Base-by-base conservation (phyloP, 2,888 invertebrate genomes). In the Lepidonotus clava region DNA sequence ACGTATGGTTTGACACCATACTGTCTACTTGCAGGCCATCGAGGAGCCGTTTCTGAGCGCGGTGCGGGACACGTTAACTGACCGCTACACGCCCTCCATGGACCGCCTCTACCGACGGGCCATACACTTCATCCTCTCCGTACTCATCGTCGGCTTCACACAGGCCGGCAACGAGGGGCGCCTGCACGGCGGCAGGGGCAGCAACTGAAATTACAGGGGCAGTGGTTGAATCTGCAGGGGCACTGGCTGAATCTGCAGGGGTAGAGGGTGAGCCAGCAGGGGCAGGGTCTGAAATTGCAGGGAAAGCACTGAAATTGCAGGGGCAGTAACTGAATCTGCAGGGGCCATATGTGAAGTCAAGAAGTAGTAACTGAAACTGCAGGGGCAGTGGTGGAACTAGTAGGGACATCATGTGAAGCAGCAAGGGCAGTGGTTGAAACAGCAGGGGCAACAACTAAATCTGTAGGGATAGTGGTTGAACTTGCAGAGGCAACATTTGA, bases 21-120 rank as follows among this genome's bases (percentile, higher is more conserved):
- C n/a, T n/a, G n/a, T n/a, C 38, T 56, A 38, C 40, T 87, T 32
- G 86, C 90, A 98, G 98, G 97, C 96, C 96, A 97, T 98, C 91
- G 97, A 98, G 94, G 96, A 96, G 90, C 97, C 98, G 0, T 98
- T 98, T 94, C 95, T 98, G 91, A 96, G 96, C 92, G 97, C 97
- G 0, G 97, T 97, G 21, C 96, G 96, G 93, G 96, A 96, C 89
- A 97, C 97, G 0, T 95, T 98, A 71, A 32, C 67, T 4, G 97
- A 98, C 90, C 95, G 97, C 89, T 98, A 97, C 95, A 97, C 97
- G n/a, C 96, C 97, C 85, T 97, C 97, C 95, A 97, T 98, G 89
- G 97, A 97, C 92, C 96, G 96, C 21, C 97, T 97, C 92, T 98
- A 98, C 95, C 96, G 97, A 94, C 95, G 97, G 89, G 97, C 97